Evolutionary conservation across 2,113 vertebrate genomes (phyloP).

Genomic region (Hyaena hyaena): DNA sequence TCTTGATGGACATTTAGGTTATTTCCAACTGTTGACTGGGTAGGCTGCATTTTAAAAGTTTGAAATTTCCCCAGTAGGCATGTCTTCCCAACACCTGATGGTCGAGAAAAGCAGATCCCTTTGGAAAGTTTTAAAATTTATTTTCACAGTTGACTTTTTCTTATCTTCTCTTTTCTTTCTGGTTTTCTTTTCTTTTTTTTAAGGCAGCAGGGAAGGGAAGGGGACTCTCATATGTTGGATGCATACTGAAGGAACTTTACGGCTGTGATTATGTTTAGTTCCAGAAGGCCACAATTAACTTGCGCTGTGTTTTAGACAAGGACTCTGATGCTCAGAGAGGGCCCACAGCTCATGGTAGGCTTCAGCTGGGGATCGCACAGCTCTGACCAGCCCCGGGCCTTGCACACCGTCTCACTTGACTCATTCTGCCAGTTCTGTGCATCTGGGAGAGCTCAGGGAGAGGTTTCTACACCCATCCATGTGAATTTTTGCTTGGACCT

Average conservation of each 20-base stretch:
- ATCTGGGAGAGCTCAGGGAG: not conserved
- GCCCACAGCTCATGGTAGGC: not conserved
- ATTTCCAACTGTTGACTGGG: slow-evolving; percentile 59
- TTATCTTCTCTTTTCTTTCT: not conserved
- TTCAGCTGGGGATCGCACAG: too few species aligned
- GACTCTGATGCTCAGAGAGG: not conserved
- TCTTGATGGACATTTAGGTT: slow-evolving; percentile 48
- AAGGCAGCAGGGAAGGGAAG: not conserved
- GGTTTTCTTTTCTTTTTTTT: too few species aligned
- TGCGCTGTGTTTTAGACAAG: not conserved
- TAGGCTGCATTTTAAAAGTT: slow-evolving; percentile 46
- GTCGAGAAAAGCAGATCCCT: slow-evolving; percentile 10
- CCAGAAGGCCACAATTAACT: not conserved
- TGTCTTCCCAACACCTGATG: not conserved
- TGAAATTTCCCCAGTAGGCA: slow-evolving; percentile 50
- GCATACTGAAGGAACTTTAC: not conserved
- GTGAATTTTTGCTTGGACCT: not conserved
- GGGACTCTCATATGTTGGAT: not conserved
- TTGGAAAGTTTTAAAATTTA: slow-evolving; percentile 54
- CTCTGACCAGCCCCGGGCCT: not conserved
- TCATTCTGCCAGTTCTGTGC: not conserved
- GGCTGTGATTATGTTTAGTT: not conserved
- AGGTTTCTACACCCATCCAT: not conserved
- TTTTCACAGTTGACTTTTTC: slow-evolving; percentile 5
- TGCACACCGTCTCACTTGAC: not conserved